Evolutionary conservation across 2,888 invertebrate genomes (phyloP).

Genomic region (Junonia oenone): DNA sequence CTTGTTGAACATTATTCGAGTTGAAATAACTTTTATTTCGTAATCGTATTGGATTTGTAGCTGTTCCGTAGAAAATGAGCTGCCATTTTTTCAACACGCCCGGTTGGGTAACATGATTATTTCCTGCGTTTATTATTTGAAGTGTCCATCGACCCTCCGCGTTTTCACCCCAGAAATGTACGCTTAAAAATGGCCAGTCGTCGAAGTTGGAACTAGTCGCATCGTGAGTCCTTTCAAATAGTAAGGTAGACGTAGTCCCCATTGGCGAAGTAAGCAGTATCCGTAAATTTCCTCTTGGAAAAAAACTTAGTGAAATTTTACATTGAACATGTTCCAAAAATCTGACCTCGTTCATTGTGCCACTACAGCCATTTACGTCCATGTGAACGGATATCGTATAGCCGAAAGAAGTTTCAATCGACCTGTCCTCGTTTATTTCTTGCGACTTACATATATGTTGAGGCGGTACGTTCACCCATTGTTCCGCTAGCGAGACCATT

Average conservation of each 20-base stretch:
- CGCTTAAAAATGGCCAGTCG: constrained; percentile 99
- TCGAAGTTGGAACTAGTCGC: constrained; percentile 95
- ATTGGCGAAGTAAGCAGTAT: constrained; percentile 94
- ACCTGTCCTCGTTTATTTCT: constrained; percentile 90
- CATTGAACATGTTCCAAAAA: constrained; percentile 99
- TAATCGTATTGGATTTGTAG: constrained; percentile 89
- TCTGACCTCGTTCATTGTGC: constrained; percentile 91
- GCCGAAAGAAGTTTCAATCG: constrained; percentile 87
- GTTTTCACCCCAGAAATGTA: constrained; percentile 98
- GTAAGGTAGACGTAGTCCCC: constrained; percentile 94
- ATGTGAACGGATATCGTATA: constrained; percentile 89
- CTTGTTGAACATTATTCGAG: constrained; percentile 65
- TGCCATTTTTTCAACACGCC: constrained; percentile 97
- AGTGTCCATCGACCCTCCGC: constrained; percentile 93
- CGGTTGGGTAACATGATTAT: constrained; percentile 89
- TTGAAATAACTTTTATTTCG: constrained; percentile 77
- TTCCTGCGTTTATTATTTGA: constrained; percentile 87
- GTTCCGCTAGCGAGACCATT: constrained; percentile 94
- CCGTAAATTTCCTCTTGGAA: constrained; percentile 95
- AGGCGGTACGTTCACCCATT: constrained; percentile 95
- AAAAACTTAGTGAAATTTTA: constrained; percentile 93
- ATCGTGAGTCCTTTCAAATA: constrained; percentile 95
- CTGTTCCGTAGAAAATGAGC: constrained; percentile 96
- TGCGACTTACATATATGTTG: constrained; percentile 97
- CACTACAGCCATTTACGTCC: constrained; percentile 94